Evolutionary conservation across 2,888 invertebrate genomes (phyloP), one percentile per base, ranked within the genome.

Genomic region (Dryococelus australis): DNA sequence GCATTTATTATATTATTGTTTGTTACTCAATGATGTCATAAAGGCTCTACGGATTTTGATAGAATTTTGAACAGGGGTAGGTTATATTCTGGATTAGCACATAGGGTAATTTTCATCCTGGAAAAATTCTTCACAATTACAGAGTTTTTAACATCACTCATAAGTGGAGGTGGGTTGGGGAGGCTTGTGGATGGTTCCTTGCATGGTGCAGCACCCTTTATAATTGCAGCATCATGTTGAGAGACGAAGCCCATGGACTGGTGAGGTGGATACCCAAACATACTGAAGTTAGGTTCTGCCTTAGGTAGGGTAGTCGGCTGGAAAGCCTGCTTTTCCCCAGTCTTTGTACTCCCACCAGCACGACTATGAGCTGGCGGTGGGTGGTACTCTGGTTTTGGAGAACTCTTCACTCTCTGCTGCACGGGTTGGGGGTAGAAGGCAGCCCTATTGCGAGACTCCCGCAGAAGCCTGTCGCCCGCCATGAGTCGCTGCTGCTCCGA

Each of bases 101-200:
- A n/a, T n/a, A n/a, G n/a, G n/a, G n/a, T n/a, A n/a, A n/a, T n/a
- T n/a, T n/a, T n/a, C n/a, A n/a, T n/a, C n/a, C n/a, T n/a, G n/a
- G n/a, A n/a, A n/a, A n/a, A n/a, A 92, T 96, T 96, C 91, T 96
- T 96, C 88, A 96, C 96, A 92, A 96, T 96, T 91, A 96, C 96
- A 91, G 96, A 95, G 85, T 88, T 96, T 92, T 96, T 96, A 90
- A 94, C 93, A 92, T 96, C 96, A 90, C 95, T 94, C 90, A 96
- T 93, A 87, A 96, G 92, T 9, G 95, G 95, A 86, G 96, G 95
- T 27, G 95, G 95, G 89, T 95, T 96, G 88, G 95, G 95, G 87
- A 96, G 92, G 86, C 92, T 90, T 87, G 89, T 89, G 85, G 92
- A 92, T 35, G 88, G 85, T 24, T 90, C 90, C 85, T 88, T 89